phyloP scores from a whole-genome alignment of 2,888 invertebrate genomes.

The Caenorhabditis sp. region DNA sequence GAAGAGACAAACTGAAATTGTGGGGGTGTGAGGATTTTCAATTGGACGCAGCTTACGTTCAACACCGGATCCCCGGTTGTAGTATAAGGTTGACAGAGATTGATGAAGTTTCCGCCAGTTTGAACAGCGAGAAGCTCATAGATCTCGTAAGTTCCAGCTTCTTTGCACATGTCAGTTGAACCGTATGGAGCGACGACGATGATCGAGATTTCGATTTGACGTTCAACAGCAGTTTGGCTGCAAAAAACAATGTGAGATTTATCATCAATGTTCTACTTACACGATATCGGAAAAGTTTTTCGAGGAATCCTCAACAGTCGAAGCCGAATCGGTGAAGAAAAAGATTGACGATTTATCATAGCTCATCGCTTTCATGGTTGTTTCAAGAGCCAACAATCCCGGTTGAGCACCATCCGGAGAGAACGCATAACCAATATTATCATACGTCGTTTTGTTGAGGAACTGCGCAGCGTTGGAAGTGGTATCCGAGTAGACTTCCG shows the following conservation, averaged over 20 bases:
- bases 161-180: conserved; percentile 19
- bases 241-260: no score
- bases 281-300: conserved; percentile 37
- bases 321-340: conserved; percentile 40
- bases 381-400: conserved; percentile 31
- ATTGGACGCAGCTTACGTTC: conserved; percentile 18
- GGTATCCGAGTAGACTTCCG: conserved; percentile 20
- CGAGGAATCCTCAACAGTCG: neutral
- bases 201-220: conserved; percentile 45
- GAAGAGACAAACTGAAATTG: conserved; percentile 34
- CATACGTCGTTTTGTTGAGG: conserved; percentile 25
- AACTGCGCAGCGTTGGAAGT: conserved; percentile 20
- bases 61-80: conserved; percentile 33
- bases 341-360: conserved; percentile 49
- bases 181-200: conserved; percentile 43
- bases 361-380: conserved; percentile 33
- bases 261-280: conserved; percentile 29
- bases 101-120: conserved; percentile 47
- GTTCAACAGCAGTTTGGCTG: conserved; percentile 25
- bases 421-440: conserved; percentile 31
- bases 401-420: conserved; percentile 35
- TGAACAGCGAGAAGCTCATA: conserved; percentile 32
- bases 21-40: neutral
- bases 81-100: conserved; percentile 36
- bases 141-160: conserved; percentile 7